Evolutionary conservation across 2,888 invertebrate genomes (phyloP).

Genomic region (Drosophila paranaensis): DNA sequence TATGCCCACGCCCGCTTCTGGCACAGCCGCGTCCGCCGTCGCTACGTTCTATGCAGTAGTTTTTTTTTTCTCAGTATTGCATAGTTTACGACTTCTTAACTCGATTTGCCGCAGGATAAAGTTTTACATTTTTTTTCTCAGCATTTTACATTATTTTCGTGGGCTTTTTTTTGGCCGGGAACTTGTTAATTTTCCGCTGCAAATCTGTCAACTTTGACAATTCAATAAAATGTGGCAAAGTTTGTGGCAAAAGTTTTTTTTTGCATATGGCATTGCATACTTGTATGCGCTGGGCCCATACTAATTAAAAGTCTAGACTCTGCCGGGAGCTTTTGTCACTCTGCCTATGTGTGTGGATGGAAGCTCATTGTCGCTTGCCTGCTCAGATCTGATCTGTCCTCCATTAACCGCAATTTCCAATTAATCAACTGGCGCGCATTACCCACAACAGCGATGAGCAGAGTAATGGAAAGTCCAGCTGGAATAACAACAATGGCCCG

Average conservation of each 20-base stretch:
- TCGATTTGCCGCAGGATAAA: constrained; percentile 71
- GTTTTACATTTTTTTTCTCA: constrained; percentile 50
- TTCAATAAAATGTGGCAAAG: constrained; percentile 64
- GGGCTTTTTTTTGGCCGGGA: constrained; percentile 29
- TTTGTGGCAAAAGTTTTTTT: constrained; percentile 53
- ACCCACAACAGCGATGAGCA: constrained; percentile 38
- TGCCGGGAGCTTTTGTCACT: constrained; percentile 33
- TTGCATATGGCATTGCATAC: constrained; percentile 47
- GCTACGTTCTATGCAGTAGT: constrained; percentile 30
- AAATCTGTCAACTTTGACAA: constrained; percentile 74
- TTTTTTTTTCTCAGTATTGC: constrained; percentile 65
- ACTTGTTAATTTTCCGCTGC: constrained; percentile 81
- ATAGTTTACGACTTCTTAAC: constrained; percentile 77
- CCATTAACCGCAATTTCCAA: constrained; percentile 78
- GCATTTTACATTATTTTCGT: constrained; percentile 19
- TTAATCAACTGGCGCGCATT: constrained; percentile 73
- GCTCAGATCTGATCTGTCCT: constrained; percentile 43
- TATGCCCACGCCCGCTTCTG: constrained; percentile 1
- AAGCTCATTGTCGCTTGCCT: constrained; percentile 46
- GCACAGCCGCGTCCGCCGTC: constrained; percentile 32
- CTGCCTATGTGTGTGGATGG: constrained; percentile 10
- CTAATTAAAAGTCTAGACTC: constrained; percentile 77
- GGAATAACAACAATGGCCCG: constrained; percentile 36
- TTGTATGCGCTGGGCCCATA: constrained; percentile 45
- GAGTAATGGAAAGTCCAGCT: constrained; percentile 14